These are phyloP conservation scores for Meloidogyne floridensis DNA, from an alignment of 1,140 invertebrate genomes.

Conservation along the genomic window DNA sequence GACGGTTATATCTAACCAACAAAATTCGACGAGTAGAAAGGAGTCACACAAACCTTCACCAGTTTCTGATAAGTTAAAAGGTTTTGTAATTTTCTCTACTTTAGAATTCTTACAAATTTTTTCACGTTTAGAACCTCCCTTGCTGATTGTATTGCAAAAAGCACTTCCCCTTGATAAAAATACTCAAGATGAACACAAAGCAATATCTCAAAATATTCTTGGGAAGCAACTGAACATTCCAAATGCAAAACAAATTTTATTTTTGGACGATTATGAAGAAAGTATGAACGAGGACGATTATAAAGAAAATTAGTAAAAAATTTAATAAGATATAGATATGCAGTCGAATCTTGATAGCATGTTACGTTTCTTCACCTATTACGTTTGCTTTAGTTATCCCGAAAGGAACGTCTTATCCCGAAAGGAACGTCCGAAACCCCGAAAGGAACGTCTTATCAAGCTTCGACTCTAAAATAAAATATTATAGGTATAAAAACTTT, in stretches of 20 bases:
- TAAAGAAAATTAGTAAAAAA: background rate
- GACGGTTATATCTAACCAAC: background rate
- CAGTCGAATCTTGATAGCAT: no score
- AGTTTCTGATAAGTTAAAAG: background rate
- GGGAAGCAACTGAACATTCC: slow-evolving; percentile 12
- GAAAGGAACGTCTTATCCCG: no score
- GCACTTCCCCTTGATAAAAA: slow-evolving; percentile 17
- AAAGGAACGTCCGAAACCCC: no score
- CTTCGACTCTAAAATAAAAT: no score
- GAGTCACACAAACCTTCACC: background rate
- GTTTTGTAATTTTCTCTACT: background rate
- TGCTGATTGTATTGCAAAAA: slow-evolving; percentile 28
- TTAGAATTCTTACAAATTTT: background rate
- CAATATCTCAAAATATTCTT: background rate
- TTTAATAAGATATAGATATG: no score
- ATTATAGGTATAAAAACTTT: no score
- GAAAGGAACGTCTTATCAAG: no score
- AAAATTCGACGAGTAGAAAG: background rate
- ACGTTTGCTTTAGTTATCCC: no score
- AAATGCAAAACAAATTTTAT: slow-evolving; percentile 28
- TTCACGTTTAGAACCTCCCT: slow-evolving; percentile 10
- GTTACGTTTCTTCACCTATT: no score
- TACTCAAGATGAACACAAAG: background rate
- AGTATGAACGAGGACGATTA: slow-evolving; percentile 29
- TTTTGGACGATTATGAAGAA: slow-evolving; percentile 41